Percentiles rank a stretch among this genome's conserved stretches.
phyloP scores from a whole-genome alignment of 2,888 invertebrate species.

The Cheilosia vulpina region DNA sequence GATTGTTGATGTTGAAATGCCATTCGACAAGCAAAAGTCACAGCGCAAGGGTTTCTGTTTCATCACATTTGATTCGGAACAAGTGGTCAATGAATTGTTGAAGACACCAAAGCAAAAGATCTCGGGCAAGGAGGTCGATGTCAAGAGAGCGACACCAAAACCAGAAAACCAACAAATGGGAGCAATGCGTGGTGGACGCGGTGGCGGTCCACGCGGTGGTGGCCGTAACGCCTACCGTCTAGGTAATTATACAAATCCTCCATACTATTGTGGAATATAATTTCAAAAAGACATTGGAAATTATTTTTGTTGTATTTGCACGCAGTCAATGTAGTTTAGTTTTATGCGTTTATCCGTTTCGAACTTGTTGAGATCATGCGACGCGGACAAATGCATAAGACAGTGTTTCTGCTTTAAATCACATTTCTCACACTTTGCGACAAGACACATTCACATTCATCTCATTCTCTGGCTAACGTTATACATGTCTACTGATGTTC shows the following conservation, averaged over 20 bases:
- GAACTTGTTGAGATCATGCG: neutral
- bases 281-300: conserved; percentile 50
- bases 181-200: conserved; percentile 87
- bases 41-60: conserved; percentile 98
- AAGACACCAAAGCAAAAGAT: conserved; percentile 97
- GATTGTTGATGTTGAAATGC: conserved; percentile 98
- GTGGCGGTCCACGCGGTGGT: conserved; percentile 87
- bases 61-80: conserved; percentile 98
- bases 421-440: neutral
- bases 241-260: conserved; percentile 77
- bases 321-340: conserved; percentile 36
- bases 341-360: neutral
- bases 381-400: neutral
- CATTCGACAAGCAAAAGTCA: conserved; percentile 98
- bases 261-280: conserved; percentile 42
- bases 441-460: neutral
- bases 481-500: no score
- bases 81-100: conserved; percentile 94
- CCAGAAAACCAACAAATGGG: conserved; percentile 89
- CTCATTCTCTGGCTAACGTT: neutral
- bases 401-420: neutral
- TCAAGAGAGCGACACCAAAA: conserved; percentile 97
- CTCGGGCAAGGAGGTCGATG: conserved; percentile 97
- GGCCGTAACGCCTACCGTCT: conserved; percentile 86
- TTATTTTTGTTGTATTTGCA: conserved; percentile 38